A percentile compares a stretch with the other conserved stretches of the same genome.
phyloP scores from a whole-genome alignment of 2,113 vertebrate species.

The Tretioscincus oriximinensis region DNA sequence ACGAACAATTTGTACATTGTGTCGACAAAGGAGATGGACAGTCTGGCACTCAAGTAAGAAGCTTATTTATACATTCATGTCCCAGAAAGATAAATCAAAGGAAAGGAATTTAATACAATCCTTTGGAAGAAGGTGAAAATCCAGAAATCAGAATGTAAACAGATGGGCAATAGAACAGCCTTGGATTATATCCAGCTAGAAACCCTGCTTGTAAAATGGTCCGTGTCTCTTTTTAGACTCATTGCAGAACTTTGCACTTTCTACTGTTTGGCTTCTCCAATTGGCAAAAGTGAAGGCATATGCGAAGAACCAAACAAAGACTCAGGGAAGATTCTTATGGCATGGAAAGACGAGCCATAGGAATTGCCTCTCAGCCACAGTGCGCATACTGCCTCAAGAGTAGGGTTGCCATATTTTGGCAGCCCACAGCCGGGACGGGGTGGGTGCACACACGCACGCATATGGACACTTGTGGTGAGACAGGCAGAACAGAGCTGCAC shows the following conservation, averaged over 20 bases:
- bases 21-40: neutral
- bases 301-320: no score
- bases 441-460: no score
- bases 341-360: no score
- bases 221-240: neutral
- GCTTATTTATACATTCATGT: conserved; percentile 29
- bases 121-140: neutral
- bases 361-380: no score
- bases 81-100: conserved; percentile 3
- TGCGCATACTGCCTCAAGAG: no score
- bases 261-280: neutral
- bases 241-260: neutral
- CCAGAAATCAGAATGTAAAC: conserved; percentile 22
- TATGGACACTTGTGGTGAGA: no score
- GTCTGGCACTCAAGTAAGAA: neutral
- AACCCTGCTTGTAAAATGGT: conserved; percentile 17
- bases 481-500: no score
- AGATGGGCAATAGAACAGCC: neutral
- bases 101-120: neutral
- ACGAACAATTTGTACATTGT: neutral
- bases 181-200: neutral
- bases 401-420: no score
- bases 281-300: neutral
- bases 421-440: no score
- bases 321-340: no score